These are phyloP conservation scores for Pheosia tremula DNA, from an alignment of 2,888 invertebrate genomes.

Conservation along the genomic window DNA sequence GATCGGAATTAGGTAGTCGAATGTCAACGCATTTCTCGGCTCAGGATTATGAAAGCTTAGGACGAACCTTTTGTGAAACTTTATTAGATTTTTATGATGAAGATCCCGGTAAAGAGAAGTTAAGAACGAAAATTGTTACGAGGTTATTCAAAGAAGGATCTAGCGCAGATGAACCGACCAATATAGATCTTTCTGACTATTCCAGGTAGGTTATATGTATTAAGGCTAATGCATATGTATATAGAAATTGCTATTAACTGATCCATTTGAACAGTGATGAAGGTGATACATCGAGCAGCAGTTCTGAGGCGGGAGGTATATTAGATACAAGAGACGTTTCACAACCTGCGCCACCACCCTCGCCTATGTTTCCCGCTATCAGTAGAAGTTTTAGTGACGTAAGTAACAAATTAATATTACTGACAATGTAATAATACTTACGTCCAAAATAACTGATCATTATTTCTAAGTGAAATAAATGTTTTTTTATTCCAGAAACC, in stretches of 20 bases:
- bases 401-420: conserved; percentile 18
- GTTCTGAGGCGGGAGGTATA: conserved; percentile 86
- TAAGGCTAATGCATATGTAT: conserved; percentile 4
- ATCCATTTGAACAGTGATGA: conserved; percentile 86
- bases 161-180: conserved; percentile 94
- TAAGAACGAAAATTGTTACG: conserved; percentile 91
- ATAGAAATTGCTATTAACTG: conserved; percentile 1
- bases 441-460: too few relatives aligned
- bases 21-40: conserved; percentile 93
- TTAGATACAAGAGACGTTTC: conserved; percentile 81
- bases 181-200: conserved; percentile 94
- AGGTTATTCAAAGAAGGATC: conserved; percentile 93
- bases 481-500: conserved; percentile 57
- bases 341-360: conserved; percentile 87
- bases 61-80: conserved; percentile 96
- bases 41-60: conserved; percentile 87
- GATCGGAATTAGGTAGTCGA: conserved; percentile 92
- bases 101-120: conserved; percentile 91
- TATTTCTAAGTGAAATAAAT: not conserved
- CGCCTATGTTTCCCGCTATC: conserved; percentile 85
- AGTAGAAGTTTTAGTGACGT: conserved; percentile 61
- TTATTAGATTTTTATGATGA: conserved; percentile 95
- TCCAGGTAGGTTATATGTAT: conserved; percentile 86
- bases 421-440: not conserved
- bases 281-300: conserved; percentile 90